These are phyloP conservation scores for Nematopogon swammerdamellus DNA, from an alignment of 2,888 invertebrate species.

Conservation along the genomic window DNA sequence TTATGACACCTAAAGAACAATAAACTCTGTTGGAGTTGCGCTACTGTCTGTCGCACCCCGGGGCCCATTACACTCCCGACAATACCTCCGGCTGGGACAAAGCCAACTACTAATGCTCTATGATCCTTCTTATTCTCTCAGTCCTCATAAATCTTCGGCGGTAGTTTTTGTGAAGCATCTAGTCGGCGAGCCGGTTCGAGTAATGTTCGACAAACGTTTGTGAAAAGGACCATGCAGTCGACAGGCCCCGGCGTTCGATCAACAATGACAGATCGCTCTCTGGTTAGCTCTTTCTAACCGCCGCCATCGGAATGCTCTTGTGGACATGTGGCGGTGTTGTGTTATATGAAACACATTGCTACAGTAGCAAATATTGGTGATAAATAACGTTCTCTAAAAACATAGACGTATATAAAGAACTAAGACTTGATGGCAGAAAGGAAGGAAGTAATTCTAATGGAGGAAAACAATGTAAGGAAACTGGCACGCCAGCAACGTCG, in stretches of 20 bases:
- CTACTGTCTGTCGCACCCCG: conserved; percentile 25
- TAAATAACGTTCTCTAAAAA: no score
- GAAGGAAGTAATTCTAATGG: no score
- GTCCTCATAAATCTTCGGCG: conserved; percentile 41
- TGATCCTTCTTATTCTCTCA: conserved; percentile 31
- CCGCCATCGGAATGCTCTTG: background rate
- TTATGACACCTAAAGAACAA: conserved; percentile 42
- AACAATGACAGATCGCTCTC: background rate
- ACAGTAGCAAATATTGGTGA: background rate
- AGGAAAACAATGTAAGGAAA: no score
- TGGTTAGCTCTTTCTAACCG: background rate
- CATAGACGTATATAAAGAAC: no score
- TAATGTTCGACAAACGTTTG: no score
- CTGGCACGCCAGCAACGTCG: no score
- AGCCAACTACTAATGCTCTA: conserved; percentile 44
- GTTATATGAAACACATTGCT: background rate
- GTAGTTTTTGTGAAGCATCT: conserved; percentile 22
- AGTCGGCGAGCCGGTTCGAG: conserved; percentile 7
- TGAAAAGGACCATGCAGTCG: no score
- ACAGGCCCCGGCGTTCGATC: background rate
- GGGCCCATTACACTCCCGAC: conserved; percentile 14
- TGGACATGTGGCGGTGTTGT: background rate
- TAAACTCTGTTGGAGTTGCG: conserved; percentile 13
- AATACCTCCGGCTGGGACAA: conserved; percentile 46
- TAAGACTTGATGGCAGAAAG: no score